Conservation (phyloP, 37 sponge, comb jelly and placozoan species). For the Agelas oroides region DNA sequence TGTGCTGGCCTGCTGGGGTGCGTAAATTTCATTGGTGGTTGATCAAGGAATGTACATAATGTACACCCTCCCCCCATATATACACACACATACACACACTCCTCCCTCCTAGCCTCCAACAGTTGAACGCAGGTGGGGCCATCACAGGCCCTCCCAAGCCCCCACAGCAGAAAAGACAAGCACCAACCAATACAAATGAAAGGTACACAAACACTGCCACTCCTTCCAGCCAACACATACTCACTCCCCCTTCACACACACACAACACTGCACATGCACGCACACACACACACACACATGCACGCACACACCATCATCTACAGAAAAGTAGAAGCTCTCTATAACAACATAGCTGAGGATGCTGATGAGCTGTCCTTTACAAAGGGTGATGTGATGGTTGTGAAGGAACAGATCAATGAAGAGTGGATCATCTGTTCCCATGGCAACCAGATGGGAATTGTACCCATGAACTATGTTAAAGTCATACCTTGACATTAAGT, state of each 20-base stretch:
- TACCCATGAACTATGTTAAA: constrained; percentile 65
- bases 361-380: constrained; percentile 74
- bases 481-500: background rate
- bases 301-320: constrained; percentile 1
- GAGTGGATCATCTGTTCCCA: constrained; percentile 81
- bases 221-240: constrained; percentile 6
- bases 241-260: background rate
- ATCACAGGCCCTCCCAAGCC: constrained; percentile 52
- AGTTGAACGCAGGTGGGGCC: constrained; percentile 69
- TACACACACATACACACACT: too few species aligned
- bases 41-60: too few species aligned
- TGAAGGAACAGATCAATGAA: constrained; percentile 63
- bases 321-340: constrained; percentile 74
- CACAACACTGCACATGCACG: background rate
- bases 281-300: background rate
- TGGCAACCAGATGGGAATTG: constrained; percentile 66
- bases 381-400: constrained; percentile 62
- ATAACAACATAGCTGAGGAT: constrained; percentile 60
- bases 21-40: too few species aligned
- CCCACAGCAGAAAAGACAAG: background rate
- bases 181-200: background rate
- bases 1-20: too few species aligned
- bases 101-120: constrained; percentile 36
- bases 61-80: too few species aligned
- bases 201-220: background rate